phyloP scores from a whole-genome alignment of 2,113 vertebrate species.

The Cryptomyrus ogoouensis region DNA sequence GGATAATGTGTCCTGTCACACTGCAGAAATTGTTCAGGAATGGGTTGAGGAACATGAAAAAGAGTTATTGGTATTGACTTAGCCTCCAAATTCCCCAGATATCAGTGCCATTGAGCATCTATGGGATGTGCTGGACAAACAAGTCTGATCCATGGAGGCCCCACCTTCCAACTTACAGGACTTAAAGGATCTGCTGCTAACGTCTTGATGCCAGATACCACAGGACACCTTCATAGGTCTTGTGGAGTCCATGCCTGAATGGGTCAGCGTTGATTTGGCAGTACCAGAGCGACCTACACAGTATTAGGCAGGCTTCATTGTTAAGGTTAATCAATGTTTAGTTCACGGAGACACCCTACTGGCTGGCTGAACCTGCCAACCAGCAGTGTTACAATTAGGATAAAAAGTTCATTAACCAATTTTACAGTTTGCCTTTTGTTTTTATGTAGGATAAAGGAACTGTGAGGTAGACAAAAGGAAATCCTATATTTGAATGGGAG shows the following conservation, averaged over 20 bases:
- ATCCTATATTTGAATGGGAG: not conserved
- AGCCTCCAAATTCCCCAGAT: not conserved
- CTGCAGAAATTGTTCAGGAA: not conserved
- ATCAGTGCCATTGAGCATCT: not conserved
- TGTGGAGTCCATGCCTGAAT: not conserved
- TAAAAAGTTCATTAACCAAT: not conserved
- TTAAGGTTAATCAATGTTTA: not conserved
- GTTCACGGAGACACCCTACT: not conserved
- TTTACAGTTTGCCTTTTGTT: not conserved
- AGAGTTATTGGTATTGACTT: not conserved
- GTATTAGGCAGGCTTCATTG: not conserved
- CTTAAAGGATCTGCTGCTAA: not conserved
- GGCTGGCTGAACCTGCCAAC: not conserved
- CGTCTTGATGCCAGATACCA: not conserved
- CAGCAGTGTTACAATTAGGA: not conserved
- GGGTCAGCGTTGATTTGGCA: not conserved
- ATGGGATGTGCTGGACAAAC: not conserved
- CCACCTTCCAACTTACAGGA: not conserved
- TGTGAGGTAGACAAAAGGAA: not conserved
- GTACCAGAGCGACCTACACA: not conserved
- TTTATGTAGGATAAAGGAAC: not conserved
- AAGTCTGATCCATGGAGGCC: not conserved
- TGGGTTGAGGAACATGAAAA: not conserved
- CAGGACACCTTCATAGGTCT: not conserved
- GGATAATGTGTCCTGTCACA: not conserved